phyloP scores from a whole-genome alignment of 2,888 invertebrate genomes.

The Teinopalpus imperialis region DNA sequence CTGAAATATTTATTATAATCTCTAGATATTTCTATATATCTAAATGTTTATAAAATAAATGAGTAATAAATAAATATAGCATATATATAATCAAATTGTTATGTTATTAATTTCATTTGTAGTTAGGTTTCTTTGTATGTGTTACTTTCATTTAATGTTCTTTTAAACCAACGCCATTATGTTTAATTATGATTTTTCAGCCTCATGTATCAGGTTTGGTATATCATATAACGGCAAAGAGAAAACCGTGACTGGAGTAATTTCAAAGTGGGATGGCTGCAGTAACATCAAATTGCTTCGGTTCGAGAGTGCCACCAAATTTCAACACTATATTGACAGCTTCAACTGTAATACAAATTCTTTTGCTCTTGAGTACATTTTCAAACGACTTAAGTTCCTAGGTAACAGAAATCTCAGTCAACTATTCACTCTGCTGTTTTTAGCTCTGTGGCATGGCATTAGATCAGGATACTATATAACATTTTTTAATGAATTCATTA shows the following conservation, averaged over 20 bases:
- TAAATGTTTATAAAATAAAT: too few species aligned
- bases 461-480: constrained; percentile 96
- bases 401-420: constrained; percentile 93
- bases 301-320: constrained; percentile 92
- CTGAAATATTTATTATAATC: too few species aligned
- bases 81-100: too few species aligned
- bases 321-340: constrained; percentile 93
- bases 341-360: constrained; percentile 98
- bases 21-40: too few species aligned
- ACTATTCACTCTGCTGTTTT: constrained; percentile 89
- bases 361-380: constrained; percentile 96
- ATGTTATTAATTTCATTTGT: too few species aligned
- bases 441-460: constrained; percentile 98
- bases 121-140: too few species aligned
- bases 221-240: constrained; percentile 91
- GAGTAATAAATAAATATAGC: too few species aligned
- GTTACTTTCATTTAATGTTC: too few species aligned
- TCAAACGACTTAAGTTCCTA: constrained; percentile 95
- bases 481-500: constrained; percentile 95
- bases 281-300: constrained; percentile 92
- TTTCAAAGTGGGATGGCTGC: constrained; percentile 91
- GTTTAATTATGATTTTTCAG: constrained; percentile 47
- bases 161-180: too few species aligned
- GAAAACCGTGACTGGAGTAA: constrained; percentile 53
- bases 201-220: constrained; percentile 84